phyloP scores from a whole-genome alignment of 2,888 invertebrate species.

The Eueremaeus valkanovi region DNA sequence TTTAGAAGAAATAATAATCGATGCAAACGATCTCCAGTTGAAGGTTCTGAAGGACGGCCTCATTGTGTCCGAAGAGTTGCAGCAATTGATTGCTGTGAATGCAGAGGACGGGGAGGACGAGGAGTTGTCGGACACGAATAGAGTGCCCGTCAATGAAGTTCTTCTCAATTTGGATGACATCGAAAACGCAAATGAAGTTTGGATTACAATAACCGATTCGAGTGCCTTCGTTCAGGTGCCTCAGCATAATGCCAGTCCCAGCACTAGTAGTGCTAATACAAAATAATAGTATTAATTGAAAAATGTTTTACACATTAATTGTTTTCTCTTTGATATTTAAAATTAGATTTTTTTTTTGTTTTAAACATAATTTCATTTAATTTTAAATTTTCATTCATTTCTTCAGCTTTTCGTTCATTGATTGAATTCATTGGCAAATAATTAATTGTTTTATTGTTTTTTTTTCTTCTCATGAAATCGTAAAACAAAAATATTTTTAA shows the following conservation, averaged over 20 bases:
- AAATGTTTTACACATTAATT: no score
- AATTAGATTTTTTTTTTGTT: no score
- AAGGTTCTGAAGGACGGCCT: slow-evolving; percentile 7
- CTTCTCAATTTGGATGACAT: slow-evolving; percentile 27
- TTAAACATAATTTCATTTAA: no score
- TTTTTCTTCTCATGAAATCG: no score
- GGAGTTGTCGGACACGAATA: neutral
- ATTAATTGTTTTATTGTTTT: no score
- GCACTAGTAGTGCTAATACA: no score
- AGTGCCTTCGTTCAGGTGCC: slow-evolving; percentile 27
- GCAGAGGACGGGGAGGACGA: neutral
- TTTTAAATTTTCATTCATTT: no score
- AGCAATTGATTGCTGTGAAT: slow-evolving; percentile 8
- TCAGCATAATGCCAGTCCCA: neutral
- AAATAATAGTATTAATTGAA: no score
- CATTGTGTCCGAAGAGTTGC: neutral
- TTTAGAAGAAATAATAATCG: slow-evolving; percentile 20
- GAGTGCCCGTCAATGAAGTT: slow-evolving; percentile 10
- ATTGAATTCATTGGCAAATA: no score
- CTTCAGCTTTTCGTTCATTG: no score
- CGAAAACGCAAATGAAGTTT: slow-evolving; percentile 21
- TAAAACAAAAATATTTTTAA: no score
- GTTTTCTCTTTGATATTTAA: no score
- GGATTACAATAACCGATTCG: slow-evolving; percentile 22
- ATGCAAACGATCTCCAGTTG: slow-evolving; percentile 20